Evolutionary conservation across 2,797 vertebrate species (phyloP).

Genomic region (Bufotes viridis): DNA sequence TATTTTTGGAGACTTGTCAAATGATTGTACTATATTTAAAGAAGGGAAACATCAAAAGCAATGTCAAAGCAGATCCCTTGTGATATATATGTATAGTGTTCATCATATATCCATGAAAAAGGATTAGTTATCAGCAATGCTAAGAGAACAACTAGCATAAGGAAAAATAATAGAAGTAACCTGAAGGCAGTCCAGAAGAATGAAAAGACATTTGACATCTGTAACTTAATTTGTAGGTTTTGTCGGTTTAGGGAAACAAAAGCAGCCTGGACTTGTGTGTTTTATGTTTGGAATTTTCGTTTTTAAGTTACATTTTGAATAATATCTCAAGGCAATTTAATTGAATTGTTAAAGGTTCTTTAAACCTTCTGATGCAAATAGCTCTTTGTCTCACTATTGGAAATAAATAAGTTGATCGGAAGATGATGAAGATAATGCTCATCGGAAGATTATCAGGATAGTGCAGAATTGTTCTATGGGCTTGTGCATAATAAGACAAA

Average conservation of each 20-base stretch:
- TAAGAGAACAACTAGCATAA: conserved; percentile 38
- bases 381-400: too few species aligned
- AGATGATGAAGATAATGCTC: too few species aligned
- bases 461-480: too few species aligned
- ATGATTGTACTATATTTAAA: conserved; percentile 43
- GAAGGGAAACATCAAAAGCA: conserved; percentile 46
- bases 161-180: conserved; percentile 15
- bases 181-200: conserved; percentile 29
- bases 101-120: conserved; percentile 46
- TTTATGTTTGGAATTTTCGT: not conserved
- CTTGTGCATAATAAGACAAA: too few species aligned
- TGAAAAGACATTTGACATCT: conserved; percentile 41
- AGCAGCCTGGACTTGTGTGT: not conserved
- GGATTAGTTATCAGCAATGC: conserved; percentile 53
- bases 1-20: conserved; percentile 54
- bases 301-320: conserved; percentile 16
- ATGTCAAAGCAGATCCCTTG: conserved; percentile 50
- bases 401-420: too few species aligned
- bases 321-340: not conserved
- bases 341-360: too few species aligned
- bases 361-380: too few species aligned
- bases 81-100: conserved; percentile 39
- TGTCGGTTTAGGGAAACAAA: conserved; percentile 15
- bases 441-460: too few species aligned
- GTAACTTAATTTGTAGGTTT: conserved; percentile 41